These are phyloP conservation scores for Dexiosoma caninum DNA, from an alignment of 2,888 invertebrate species.

Conservation along the genomic window DNA sequence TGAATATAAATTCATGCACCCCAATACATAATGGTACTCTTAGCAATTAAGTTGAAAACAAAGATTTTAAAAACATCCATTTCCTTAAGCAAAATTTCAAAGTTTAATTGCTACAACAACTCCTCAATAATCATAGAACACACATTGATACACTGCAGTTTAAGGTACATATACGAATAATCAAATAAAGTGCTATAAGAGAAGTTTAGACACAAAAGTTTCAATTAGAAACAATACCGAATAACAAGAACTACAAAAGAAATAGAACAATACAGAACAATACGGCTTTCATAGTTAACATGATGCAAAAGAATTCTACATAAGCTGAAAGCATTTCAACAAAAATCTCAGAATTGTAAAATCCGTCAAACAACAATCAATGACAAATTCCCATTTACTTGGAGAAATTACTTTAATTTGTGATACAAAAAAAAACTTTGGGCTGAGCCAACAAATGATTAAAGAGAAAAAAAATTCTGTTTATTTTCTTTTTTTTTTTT, in stretches of 20 bases:
- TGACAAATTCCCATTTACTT: background rate
- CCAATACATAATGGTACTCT: too few relatives aligned
- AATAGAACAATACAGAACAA: too few relatives aligned
- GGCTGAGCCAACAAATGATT: background rate
- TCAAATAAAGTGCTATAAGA: background rate
- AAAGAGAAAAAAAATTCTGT: too few relatives aligned
- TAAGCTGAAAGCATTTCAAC: slow-evolving; percentile 8
- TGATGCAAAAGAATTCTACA: background rate
- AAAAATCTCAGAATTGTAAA: slow-evolving; percentile 10
- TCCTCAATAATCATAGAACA: background rate
- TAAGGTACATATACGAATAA: background rate
- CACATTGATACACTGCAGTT: background rate
- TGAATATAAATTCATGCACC: too few relatives aligned
- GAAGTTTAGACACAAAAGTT: background rate
- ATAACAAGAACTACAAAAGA: background rate
- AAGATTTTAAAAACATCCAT: too few relatives aligned
- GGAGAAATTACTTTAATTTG: slow-evolving; percentile 1
- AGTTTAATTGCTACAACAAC: slow-evolving; percentile 39
- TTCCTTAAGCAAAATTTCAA: slow-evolving; percentile 32
- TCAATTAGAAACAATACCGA: slow-evolving; percentile 21
- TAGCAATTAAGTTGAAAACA: too few relatives aligned
- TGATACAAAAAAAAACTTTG: background rate
- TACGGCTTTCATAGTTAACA: slow-evolving; percentile 6
- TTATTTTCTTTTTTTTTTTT: too few relatives aligned
- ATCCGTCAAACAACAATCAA: slow-evolving; percentile 14